Conservation (phyloP, 2,797 vertebrate genomes). For the Nannoperca australis region DNA sequence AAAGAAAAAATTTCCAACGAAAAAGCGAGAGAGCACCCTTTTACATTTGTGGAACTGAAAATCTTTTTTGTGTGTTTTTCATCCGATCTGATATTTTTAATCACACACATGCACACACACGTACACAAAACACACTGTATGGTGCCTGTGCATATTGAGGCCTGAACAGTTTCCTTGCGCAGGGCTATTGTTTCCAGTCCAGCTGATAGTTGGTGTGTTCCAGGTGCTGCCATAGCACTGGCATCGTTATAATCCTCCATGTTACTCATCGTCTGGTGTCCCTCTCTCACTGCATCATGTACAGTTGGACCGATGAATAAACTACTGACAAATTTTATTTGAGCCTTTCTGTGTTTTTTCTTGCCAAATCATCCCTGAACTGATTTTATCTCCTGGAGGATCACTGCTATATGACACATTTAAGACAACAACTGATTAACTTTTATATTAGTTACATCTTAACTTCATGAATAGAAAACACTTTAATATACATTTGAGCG, state of each 20-base stretch:
- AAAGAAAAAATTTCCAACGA: constrained; percentile 58
- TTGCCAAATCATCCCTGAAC: background rate
- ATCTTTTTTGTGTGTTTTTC: constrained; percentile 78
- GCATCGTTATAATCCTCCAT: constrained; percentile 79
- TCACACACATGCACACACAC: constrained; percentile 60
- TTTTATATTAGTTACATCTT: constrained; percentile 1
- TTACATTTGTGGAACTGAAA: constrained; percentile 76
- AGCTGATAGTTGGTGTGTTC: constrained; percentile 82
- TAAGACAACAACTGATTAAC: background rate
- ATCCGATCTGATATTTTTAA: constrained; percentile 77
- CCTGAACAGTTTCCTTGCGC: constrained; percentile 74
- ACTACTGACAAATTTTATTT: constrained; percentile 83
- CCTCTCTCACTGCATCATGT: constrained; percentile 86
- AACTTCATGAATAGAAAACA: too few species aligned
- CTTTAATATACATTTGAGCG: background rate
- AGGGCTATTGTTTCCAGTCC: constrained; percentile 75
- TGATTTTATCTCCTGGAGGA: background rate
- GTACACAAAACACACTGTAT: constrained; percentile 63
- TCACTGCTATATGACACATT: background rate
- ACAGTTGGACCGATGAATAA: constrained; percentile 85
- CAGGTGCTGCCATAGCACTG: constrained; percentile 83
- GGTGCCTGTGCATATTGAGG: constrained; percentile 78
- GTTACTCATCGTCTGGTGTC: constrained; percentile 78
- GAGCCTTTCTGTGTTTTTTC: constrained; percentile 41
- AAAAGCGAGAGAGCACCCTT: constrained; percentile 72